Base-by-base conservation (phyloP, 2,888 invertebrate genomes). In the Marasmarcha lunaedactyla region DNA sequence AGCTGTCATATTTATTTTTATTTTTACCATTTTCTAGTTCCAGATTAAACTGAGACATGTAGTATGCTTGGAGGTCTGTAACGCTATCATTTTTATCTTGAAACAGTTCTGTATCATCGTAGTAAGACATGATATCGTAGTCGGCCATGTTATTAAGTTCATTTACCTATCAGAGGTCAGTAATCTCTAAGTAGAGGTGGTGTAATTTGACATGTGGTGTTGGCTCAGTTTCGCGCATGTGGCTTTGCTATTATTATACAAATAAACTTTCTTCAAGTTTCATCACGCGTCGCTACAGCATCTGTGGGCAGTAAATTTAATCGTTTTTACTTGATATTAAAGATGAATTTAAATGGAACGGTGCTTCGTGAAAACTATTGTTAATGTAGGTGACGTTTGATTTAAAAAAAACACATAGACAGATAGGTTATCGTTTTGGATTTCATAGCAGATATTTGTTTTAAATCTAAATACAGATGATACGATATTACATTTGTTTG, bases 221-320 rank as follows among this genome's bases (percentile, higher is more conserved):
- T 66, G 63, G 54, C 57, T 61, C 20, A 47, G 52, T 59, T 62
- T 62, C 49, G 65, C 72, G 65, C 81, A 81, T 77, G 59, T 81
- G 78, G 71, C 57, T 65, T 70, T 69, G 79, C 79, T 83, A 81
- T 78, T 81, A 79, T 81, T 79, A 73, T 71, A 79, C 78, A 79
- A 81, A 81, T 83, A 83, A 83, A 81, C 83, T 83, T 83, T 83
- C 83, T 72, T 30, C 9, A 30, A 30, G 59, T 59, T 59, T 51
- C 67, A 65, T 70, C 71, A 70, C 72, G 76, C 71, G 74, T 71
- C 72, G 73, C 68, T 52, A 42, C 50, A 50, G 70, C 79, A 81
- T 81, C 81, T 83, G 83, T 71, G 68, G 70, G 79, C 71, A 78
- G 73, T 78, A 71, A 74, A 70, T 63, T 67, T 71, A 70, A 73